Evolutionary conservation across 2,113 vertebrate genomes (phyloP), one percentile per base, ranked within the genome.

Genomic region (Eira barbara): DNA sequence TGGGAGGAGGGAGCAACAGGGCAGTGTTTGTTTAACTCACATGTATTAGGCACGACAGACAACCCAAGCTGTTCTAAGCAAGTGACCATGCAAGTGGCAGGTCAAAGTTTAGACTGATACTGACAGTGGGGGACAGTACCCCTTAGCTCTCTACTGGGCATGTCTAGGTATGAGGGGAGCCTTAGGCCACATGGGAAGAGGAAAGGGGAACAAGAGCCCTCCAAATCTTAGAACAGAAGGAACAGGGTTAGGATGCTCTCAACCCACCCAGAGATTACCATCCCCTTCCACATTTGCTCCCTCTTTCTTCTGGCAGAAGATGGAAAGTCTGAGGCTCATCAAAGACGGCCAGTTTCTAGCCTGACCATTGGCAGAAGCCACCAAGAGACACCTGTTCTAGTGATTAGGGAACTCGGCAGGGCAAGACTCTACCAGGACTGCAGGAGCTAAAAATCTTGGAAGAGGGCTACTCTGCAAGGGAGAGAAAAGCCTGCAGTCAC

Each of bases 21-120:
- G 94, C 88, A 86, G 91, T 87, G 47, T 92, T 93, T 95, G 94
- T 89, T 95, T 95, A 92, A 94, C 91, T 88, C 69, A 61, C 94
- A 90, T 49, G 39, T 95, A 89, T 83, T 86, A 97, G 80, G 93
- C 42, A 59, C 67, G 67, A 92, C 92, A 96, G 95, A 89, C 36
- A 90, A 76, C 34, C 21, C 52, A 84, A 88, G 94, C 92, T 96
- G 83, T 92, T 87, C 21, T 67, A 87, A 88, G 57, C 31, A 90
- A 91, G 65, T 31, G 55, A 82, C 42, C 73, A 18, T 0, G 17
- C 61, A 57, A 45, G 69, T 5, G 69, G 69, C 73, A 45, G 78
- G 69, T 65, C 45, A 61, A 71, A 83, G 76, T n/a, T 78, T 59
- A 61, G 10, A 71, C 59, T 39, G 82, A 34, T 61, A 69, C 6